These are phyloP conservation scores for Corythornis vintsioides DNA, from an alignment of 2,113 vertebrate species.

Conservation along the genomic window DNA sequence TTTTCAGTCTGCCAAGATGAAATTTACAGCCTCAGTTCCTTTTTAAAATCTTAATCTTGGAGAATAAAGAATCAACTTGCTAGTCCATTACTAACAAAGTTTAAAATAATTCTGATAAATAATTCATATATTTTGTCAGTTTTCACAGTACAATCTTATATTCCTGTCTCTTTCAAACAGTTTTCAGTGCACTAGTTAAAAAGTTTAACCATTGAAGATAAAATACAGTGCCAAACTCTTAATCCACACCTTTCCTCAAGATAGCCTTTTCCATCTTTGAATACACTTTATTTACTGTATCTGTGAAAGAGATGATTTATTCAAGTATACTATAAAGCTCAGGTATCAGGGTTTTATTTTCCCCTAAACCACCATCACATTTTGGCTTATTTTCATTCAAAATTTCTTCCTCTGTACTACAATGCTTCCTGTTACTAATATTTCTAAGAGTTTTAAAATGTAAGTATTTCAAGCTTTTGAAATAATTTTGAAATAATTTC, in stretches of 20 bases:
- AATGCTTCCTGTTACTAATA: background rate
- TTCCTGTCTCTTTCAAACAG: constrained; percentile 77
- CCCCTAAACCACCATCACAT: background rate
- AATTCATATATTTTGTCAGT: constrained; percentile 74
- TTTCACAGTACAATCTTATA: constrained; percentile 79
- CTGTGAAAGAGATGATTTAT: background rate
- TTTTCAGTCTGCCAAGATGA: constrained; percentile 53
- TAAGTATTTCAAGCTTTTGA: background rate
- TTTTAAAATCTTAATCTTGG: background rate
- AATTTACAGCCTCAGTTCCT: constrained; percentile 66
- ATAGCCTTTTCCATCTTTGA: background rate
- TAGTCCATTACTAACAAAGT: constrained; percentile 69
- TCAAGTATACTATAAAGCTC: background rate
- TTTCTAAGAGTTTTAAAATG: background rate
- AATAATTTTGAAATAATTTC: background rate
- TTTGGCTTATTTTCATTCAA: background rate
- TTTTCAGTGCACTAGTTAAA: constrained; percentile 78
- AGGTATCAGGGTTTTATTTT: background rate
- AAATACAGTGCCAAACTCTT: constrained; percentile 68
- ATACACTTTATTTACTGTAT: background rate
- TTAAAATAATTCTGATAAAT: constrained; percentile 78
- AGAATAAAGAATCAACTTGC: constrained; percentile 66
- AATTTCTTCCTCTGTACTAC: background rate
- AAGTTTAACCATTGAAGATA: constrained; percentile 64
- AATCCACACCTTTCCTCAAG: constrained; percentile 39